Conservation (phyloP, 2,888 invertebrate genomes). For the Phengaris arion region DNA sequence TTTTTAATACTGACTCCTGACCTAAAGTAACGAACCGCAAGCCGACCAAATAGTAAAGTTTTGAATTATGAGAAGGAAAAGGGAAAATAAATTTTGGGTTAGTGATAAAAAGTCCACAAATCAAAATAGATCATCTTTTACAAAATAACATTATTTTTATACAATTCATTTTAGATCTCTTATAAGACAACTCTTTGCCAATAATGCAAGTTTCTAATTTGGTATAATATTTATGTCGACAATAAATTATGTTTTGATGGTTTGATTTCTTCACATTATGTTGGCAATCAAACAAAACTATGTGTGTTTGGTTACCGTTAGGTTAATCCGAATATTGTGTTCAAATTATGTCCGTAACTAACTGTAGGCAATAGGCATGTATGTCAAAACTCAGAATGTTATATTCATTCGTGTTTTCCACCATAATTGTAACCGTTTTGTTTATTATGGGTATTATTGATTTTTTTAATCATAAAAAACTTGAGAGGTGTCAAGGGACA, state of each 20-base stretch:
- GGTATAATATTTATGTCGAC: neutral
- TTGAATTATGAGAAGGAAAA: no score
- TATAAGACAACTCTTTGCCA: neutral
- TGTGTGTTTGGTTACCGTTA: slow-evolving; percentile 20
- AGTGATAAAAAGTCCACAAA: no score
- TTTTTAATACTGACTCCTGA: no score
- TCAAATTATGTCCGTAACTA: slow-evolving; percentile 20
- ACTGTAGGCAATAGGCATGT: neutral
- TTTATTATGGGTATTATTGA: neutral
- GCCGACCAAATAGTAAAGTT: no score
- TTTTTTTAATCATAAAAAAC: no score
- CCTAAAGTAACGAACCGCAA: no score
- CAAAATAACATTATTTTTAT: neutral
- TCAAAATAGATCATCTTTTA: no score
- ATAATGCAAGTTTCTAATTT: neutral
- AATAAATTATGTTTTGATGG: neutral
- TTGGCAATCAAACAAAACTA: slow-evolving; percentile 6
- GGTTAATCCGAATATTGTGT: slow-evolving; percentile 8
- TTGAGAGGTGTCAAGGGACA: no score
- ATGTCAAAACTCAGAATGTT: neutral
- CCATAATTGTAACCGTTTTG: neutral
- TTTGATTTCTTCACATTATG: slow-evolving; percentile 9
- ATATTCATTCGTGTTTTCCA: neutral
- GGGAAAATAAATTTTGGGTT: no score
- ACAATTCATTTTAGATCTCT: neutral